These are phyloP conservation scores for Chaetodon auriga DNA, from an alignment of 2,113 vertebrate genomes.

Conservation along the genomic window DNA sequence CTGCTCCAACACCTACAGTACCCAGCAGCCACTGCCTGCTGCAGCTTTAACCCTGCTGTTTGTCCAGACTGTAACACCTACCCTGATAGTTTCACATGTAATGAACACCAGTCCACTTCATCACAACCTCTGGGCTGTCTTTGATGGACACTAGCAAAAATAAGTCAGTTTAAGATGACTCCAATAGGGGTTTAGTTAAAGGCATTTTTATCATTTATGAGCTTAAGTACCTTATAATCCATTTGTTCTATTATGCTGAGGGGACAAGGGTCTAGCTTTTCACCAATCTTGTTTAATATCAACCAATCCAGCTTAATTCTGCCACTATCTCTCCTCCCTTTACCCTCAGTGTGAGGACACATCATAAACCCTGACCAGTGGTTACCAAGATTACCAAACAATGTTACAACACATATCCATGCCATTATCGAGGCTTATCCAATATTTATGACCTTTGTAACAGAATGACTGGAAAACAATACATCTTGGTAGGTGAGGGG, in stretches of 20 bases:
- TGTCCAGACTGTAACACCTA: neutral
- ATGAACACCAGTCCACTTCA: constrained; percentile 19
- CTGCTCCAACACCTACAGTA: constrained; percentile 40
- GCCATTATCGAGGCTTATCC: neutral
- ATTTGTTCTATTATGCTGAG: neutral
- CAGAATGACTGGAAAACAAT: neutral
- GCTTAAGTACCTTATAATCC: neutral
- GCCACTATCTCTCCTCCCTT: neutral
- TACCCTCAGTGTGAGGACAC: neutral
- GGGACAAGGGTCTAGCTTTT: neutral
- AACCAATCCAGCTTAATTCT: neutral
- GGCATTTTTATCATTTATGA: neutral
- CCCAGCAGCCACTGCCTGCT: constrained; percentile 20
- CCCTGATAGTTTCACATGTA: neutral
- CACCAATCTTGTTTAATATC: neutral
- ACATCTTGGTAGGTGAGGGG: neutral
- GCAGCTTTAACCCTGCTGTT: constrained; percentile 15
- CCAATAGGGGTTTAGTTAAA: neutral
- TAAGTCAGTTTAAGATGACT: neutral
- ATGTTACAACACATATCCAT: neutral
- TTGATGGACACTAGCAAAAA: neutral
- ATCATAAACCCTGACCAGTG: neutral
- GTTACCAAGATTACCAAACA: constrained; percentile 10
- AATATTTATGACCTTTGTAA: neutral
- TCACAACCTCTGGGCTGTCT: constrained; percentile 12